Evolutionary conservation across 2,113 vertebrate genomes (phyloP).

Genomic region (Phalacrocorax aristotelis): DNA sequence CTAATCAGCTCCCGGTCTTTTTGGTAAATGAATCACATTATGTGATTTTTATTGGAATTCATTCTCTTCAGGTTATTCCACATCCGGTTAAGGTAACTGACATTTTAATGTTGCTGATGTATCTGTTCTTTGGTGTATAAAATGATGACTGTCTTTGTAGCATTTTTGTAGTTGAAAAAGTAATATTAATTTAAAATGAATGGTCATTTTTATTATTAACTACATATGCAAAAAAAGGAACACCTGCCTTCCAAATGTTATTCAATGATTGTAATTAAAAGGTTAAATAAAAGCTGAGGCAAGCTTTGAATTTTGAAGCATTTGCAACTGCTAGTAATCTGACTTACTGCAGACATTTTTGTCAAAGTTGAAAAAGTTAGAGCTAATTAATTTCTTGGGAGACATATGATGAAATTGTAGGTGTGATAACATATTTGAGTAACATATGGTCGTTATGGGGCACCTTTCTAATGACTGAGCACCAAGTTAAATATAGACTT

Average conservation of each 20-base stretch:
- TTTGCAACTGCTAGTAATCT: constrained; percentile 78
- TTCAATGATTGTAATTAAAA: constrained; percentile 80
- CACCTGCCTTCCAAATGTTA: constrained; percentile 79
- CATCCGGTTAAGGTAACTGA: not conserved
- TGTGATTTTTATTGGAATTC: not conserved
- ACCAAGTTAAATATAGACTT: constrained; percentile 80
- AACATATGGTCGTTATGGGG: constrained; percentile 83
- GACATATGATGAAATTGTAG: constrained; percentile 84
- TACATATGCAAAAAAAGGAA: constrained; percentile 66
- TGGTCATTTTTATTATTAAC: constrained; percentile 37
- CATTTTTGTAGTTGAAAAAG: constrained; percentile 22
- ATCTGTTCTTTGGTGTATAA: not conserved
- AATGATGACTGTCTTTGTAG: not conserved
- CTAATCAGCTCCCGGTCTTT: not conserved
- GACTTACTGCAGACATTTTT: constrained; percentile 82
- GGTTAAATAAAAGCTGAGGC: constrained; percentile 81
- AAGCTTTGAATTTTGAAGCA: constrained; percentile 78
- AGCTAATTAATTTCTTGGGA: constrained; percentile 86
- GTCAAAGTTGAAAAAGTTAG: constrained; percentile 85
- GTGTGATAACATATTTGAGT: constrained; percentile 86
- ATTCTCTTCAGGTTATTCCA: not conserved
- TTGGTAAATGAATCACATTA: not conserved
- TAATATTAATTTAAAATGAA: constrained; percentile 49
- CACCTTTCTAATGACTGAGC: constrained; percentile 84
- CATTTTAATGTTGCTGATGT: not conserved